A percentile compares a stretch with the other conserved stretches of the same genome.
These are phyloP conservation scores for Actinemys pallida DNA, from an alignment of 2,113 vertebrate species.

Conservation along the genomic window DNA sequence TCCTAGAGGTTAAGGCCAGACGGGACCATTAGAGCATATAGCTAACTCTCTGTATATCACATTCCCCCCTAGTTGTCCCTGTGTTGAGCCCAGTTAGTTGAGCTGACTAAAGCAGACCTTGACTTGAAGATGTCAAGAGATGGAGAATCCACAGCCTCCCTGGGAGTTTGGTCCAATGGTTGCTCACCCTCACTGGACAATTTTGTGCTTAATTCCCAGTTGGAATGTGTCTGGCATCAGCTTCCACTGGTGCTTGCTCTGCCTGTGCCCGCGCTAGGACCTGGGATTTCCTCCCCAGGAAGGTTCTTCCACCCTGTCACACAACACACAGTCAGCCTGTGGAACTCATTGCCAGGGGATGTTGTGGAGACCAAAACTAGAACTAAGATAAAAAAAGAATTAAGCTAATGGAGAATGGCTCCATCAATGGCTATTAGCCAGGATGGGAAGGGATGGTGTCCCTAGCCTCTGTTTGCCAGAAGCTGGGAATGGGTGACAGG, in stretches of 20 bases:
- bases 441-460: neutral
- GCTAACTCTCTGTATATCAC: neutral
- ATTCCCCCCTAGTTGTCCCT: neutral
- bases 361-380: too few relatives aligned
- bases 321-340: too few relatives aligned
- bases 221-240: neutral
- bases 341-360: too few relatives aligned
- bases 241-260: neutral
- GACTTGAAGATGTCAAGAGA: neutral
- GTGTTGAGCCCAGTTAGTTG: too few relatives aligned
- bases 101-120: fast-evolving
- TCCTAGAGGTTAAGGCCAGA: neutral
- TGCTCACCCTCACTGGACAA: neutral
- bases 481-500: too few relatives aligned
- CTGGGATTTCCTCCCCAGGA: neutral
- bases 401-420: neutral
- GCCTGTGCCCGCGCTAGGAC: neutral
- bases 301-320: neutral
- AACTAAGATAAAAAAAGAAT: too few relatives aligned
- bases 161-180: too few relatives aligned
- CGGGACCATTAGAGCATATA: neutral
- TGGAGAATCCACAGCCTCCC: neutral
- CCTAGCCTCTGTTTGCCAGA: neutral
- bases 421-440: neutral
- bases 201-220: neutral